Conservation (phyloP, 2,797 vertebrate genomes). For the Melopsittacus undulatus region DNA sequence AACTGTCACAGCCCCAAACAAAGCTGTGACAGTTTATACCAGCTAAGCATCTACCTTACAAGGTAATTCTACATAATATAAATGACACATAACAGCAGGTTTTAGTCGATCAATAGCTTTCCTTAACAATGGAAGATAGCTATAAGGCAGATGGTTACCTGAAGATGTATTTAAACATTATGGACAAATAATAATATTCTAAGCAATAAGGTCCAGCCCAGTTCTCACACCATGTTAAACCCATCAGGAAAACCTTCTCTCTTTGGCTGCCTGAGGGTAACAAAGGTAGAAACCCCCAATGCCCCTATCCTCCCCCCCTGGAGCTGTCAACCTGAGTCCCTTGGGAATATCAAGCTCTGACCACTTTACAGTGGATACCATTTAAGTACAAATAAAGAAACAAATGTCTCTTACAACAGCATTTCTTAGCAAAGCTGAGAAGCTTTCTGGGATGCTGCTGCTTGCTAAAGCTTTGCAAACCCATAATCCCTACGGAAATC, state of each 20-base stretch:
- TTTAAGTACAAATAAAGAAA: background rate
- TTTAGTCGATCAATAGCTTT: slow-evolving; percentile 80
- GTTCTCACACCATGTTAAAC: slow-evolving; percentile 74
- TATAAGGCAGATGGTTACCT: slow-evolving; percentile 97
- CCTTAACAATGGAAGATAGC: slow-evolving; percentile 87
- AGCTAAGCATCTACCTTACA: slow-evolving; percentile 63
- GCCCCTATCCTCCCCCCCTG: background rate
- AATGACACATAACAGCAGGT: slow-evolving; percentile 83
- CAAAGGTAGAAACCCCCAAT: slow-evolving; percentile 70
- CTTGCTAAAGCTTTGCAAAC: background rate
- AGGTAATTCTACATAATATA: slow-evolving; percentile 84
- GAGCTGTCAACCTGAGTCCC: background rate
- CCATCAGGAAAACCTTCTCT: slow-evolving; percentile 70
- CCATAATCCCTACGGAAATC: background rate
- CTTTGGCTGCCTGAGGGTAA: slow-evolving; percentile 85
- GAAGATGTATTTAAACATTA: slow-evolving; percentile 88
- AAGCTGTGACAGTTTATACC: slow-evolving; percentile 46
- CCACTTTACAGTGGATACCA: background rate
- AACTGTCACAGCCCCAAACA: slow-evolving; percentile 39
- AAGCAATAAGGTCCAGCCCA: slow-evolving; percentile 82
- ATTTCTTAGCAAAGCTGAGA: background rate
- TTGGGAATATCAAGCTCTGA: background rate
- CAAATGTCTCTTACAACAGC: background rate
- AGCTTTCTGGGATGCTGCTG: background rate
- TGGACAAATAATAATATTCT: slow-evolving; percentile 85